These are phyloP conservation scores for Ochropacha duplaris DNA, from an alignment of 2,888 invertebrate species.

Conservation along the genomic window DNA sequence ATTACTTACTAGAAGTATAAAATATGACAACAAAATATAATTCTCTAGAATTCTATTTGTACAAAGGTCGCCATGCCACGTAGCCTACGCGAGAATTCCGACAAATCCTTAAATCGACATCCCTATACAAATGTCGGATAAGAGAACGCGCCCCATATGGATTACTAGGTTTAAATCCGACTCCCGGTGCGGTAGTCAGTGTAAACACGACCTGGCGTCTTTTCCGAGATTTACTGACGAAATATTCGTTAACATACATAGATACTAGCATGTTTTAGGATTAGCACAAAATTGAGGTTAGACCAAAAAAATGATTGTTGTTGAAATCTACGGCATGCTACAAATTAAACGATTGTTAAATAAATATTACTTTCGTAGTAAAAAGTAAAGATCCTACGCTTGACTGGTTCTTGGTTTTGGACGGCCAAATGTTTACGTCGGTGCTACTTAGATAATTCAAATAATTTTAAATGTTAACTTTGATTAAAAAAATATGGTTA, in stretches of 20 bases:
- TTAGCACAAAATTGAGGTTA: no score
- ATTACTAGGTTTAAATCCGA: slow-evolving; percentile 45
- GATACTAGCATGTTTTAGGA: no score
- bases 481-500: not conserved
- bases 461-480: not conserved
- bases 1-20: not conserved
- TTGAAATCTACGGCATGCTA: no score
- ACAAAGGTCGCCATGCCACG: slow-evolving; percentile 13
- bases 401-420: not conserved
- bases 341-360: not conserved
- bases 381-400: not conserved
- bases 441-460: not conserved
- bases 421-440: not conserved
- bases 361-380: not conserved
- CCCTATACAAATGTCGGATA: slow-evolving; percentile 46
- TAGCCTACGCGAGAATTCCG: slow-evolving; percentile 18
- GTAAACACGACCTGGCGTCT: slow-evolving; percentile 45
- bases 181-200: slow-evolving; percentile 55
- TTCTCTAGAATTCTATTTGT: slow-evolving; percentile 11
- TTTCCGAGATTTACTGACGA: not conserved
- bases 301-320: no score
- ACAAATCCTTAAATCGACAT: slow-evolving; percentile 48
- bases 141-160: slow-evolving; percentile 37
- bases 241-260: no score
- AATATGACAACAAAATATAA: slow-evolving; percentile 1